Base-by-base conservation (phyloP, 2,888 invertebrate species). In the Eristalis pertinax region DNA sequence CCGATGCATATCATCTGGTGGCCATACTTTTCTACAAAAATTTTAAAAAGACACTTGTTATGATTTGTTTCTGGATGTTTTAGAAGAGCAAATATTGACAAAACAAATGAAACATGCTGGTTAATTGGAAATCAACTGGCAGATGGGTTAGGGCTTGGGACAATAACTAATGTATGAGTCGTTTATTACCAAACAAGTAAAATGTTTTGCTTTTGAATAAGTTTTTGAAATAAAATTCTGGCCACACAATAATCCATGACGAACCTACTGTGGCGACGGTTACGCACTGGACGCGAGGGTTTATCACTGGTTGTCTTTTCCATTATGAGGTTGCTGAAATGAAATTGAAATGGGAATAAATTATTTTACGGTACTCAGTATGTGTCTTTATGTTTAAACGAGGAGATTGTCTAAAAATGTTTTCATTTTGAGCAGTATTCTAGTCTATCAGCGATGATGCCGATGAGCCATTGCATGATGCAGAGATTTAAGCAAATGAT, bases 191-290 rank as follows among this genome's bases (percentile, higher is more conserved):
- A 87, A 84, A 87, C 87, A 84, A 79, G 68, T 84, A 62, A 84
- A 84, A 83, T 78, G 78, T 67, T 86, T 82, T 75, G 4, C 73
- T 80, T 72, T 79, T 74, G 69, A 74, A 73, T 74, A 81, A 86
- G 77, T 75, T 78, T 78, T 69, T 76, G 15, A 74, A 87, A 82
- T 74, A 70, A 83, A 62, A 76, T 84, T 73, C 85, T 83, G 76
- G 83, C 69, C 80, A 84, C 81, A 82, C 82, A 84, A 86, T 76
- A 84, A 80, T 81, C 88, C 88, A 63, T 80, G 88, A 91, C 95
- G 94, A 92, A 96, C 96, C 96, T 95, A 94, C 95, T 96, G 92
- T 95, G 95, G 91, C 96, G 94, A 91, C 96, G 95, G 94, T 95
- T 96, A 91, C 96, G 94, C 89, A 96, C 94, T 76, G 96, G 96